Conservation (phyloP, 2,113 vertebrate genomes). For the Odobenus rosmarus region DNA sequence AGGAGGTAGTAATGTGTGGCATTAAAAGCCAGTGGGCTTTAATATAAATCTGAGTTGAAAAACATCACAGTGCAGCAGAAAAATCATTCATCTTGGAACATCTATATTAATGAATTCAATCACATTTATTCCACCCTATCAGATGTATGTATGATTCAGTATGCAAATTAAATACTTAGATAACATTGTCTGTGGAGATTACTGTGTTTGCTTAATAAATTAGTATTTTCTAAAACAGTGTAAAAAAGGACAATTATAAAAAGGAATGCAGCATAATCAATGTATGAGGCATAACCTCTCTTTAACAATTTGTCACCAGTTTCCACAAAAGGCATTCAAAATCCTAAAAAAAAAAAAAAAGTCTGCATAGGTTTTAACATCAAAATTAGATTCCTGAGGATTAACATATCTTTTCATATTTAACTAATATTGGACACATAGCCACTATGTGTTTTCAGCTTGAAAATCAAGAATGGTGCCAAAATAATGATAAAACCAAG, state of each 20-base stretch:
- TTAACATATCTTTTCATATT: slow-evolving; percentile 34
- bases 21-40: slow-evolving; percentile 45
- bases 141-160: slow-evolving; percentile 37
- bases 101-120: slow-evolving; percentile 75
- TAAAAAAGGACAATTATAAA: slow-evolving; percentile 44
- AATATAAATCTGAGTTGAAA: slow-evolving; percentile 43
- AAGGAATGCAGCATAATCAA: neutral
- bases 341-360: neutral
- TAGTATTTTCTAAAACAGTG: slow-evolving; percentile 66
- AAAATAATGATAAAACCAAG: slow-evolving; percentile 42
- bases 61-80: slow-evolving; percentile 38
- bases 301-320: slow-evolving; percentile 28
- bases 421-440: slow-evolving; percentile 16
- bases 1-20: neutral
- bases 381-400: slow-evolving; percentile 49
- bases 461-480: slow-evolving; percentile 29
- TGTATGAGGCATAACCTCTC: neutral
- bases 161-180: slow-evolving; percentile 71
- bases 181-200: slow-evolving; percentile 56
- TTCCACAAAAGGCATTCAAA: slow-evolving; percentile 43
- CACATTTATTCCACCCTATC: slow-evolving; percentile 51
- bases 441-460: slow-evolving; percentile 48
- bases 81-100: slow-evolving; percentile 53
- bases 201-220: slow-evolving; percentile 68
- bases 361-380: neutral